Evolutionary conservation across 2,797 vertebrate species (phyloP).

Genomic region (Sebastes ruberrimus): DNA sequence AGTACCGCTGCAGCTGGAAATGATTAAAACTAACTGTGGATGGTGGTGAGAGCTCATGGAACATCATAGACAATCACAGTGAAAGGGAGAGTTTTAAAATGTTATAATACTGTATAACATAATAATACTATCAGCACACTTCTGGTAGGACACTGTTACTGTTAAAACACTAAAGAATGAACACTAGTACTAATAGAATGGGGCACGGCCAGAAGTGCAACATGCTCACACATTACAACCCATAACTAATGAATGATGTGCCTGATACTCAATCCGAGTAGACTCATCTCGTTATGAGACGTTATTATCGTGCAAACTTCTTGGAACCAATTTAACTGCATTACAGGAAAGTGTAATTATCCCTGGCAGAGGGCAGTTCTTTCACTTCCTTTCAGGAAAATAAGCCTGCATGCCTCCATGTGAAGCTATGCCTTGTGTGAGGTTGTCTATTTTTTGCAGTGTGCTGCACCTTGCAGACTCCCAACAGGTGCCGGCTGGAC

Average conservation of each 20-base stretch:
- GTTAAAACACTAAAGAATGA: neutral
- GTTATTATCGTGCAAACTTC: neutral
- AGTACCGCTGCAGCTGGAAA: neutral
- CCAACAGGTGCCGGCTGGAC: constrained; percentile 77
- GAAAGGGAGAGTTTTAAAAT: neutral
- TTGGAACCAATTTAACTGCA: neutral
- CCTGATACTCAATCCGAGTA: neutral
- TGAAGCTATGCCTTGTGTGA: constrained; percentile 14
- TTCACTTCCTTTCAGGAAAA: constrained; percentile 1
- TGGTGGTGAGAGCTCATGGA: neutral
- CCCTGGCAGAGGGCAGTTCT: neutral
- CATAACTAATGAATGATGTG: neutral
- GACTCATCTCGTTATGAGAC: neutral
- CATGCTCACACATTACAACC: neutral
- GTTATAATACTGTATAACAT: neutral
- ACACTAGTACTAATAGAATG: neutral
- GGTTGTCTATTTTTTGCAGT: constrained; percentile 49
- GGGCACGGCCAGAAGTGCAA: neutral
- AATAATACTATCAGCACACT: no score
- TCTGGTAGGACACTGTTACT: neutral
- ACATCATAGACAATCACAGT: neutral
- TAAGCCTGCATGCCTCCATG: neutral
- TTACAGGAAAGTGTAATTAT: constrained; percentile 11
- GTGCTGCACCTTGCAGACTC: constrained; percentile 72
- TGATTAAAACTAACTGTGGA: neutral